These are phyloP conservation scores for Acleris sparsana DNA, from an alignment of 2,888 invertebrate genomes.

Conservation along the genomic window DNA sequence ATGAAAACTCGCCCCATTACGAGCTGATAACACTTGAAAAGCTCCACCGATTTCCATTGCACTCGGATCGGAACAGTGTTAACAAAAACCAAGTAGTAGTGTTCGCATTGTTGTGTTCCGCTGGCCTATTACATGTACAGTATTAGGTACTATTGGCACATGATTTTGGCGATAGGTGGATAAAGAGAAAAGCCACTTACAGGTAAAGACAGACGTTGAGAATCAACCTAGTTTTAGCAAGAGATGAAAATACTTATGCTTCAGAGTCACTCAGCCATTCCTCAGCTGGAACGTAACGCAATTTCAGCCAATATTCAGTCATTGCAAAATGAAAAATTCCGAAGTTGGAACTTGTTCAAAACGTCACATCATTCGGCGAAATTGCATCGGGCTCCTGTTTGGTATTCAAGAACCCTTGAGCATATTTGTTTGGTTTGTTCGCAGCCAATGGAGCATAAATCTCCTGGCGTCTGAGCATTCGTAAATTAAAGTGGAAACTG, in stretches of 20 bases:
- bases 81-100: too few relatives aligned
- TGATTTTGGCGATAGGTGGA: too few relatives aligned
- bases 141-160: too few relatives aligned
- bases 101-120: too few relatives aligned
- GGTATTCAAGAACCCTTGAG: constrained; percentile 69
- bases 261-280: constrained; percentile 44
- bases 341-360: constrained; percentile 61
- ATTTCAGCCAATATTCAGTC: constrained; percentile 37
- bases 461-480: constrained; percentile 18
- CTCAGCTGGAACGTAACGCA: constrained; percentile 29
- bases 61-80: too few relatives aligned
- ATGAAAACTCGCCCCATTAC: too few relatives aligned
- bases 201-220: too few relatives aligned
- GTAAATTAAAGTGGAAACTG: constrained; percentile 21
- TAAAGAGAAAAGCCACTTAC: too few relatives aligned
- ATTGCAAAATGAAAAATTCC: constrained; percentile 73
- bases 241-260: constrained; percentile 7
- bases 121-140: too few relatives aligned
- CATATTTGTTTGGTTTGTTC: constrained; percentile 61
- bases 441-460: constrained; percentile 21
- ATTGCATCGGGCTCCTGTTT: constrained; percentile 69
- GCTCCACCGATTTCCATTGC: too few relatives aligned
- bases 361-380: constrained; percentile 69
- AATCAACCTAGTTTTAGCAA: too few relatives aligned
- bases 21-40: too few relatives aligned